Evolutionary conservation across 2,888 invertebrate species (phyloP).

Genomic region (Drosophila peninsularis): DNA sequence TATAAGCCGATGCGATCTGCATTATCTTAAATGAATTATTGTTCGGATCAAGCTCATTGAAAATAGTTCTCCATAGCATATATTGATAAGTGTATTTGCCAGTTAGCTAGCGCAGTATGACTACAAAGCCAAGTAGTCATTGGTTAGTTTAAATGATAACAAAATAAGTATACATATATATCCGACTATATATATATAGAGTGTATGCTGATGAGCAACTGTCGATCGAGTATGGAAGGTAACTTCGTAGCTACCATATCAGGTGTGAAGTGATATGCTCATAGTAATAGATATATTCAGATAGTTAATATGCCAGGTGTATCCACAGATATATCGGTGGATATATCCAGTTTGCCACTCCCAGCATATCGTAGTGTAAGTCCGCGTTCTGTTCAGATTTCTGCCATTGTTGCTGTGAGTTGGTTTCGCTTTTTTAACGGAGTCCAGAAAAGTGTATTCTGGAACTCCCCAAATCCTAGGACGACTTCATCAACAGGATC

Average conservation of each 20-base stretch:
- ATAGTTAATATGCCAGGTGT: constrained; percentile 19
- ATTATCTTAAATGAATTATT: not conserved
- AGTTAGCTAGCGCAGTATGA: constrained; percentile 4
- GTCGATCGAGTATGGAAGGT: constrained; percentile 19
- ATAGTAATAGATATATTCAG: constrained; percentile 11
- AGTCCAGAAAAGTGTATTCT: constrained; percentile 83
- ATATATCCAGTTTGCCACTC: not conserved
- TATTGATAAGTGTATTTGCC: constrained; percentile 7
- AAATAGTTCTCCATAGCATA: constrained; percentile 4
- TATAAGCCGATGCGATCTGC: constrained; percentile 12
- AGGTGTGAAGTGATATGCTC: constrained; percentile 16
- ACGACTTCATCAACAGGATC: constrained; percentile 89
- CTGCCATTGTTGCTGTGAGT: not conserved
- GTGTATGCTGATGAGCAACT: constrained; percentile 34
- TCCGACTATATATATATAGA: not conserved
- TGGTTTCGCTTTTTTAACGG: constrained; percentile 72
- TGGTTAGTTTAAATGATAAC: not conserved
- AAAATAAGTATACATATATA: constrained; percentile 1
- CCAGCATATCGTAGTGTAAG: constrained; percentile 13
- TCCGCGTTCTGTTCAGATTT: constrained; percentile 10
- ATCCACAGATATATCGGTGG: not conserved
- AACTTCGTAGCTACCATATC: constrained; percentile 20
- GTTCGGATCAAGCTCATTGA: not conserved
- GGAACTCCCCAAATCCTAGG: constrained; percentile 85
- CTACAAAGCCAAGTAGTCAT: constrained; percentile 7